phyloP scores from a whole-genome alignment of 1,140 invertebrate genomes.

The Harpegnathos saltator region DNA sequence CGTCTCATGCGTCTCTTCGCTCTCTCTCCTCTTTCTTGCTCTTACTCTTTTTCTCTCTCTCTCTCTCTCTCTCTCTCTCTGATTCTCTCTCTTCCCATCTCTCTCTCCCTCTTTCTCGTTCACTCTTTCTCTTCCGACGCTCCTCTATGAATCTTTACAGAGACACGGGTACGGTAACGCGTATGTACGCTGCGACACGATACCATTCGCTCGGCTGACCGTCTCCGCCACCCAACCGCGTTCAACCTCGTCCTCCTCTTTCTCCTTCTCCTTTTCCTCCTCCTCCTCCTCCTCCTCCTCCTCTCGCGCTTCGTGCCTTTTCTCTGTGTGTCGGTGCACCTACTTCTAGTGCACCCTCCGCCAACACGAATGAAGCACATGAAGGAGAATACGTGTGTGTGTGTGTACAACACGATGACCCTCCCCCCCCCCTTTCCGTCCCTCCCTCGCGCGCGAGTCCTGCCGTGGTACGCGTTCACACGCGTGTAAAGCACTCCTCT shows the following conservation, averaged over 20 bases:
- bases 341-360: slow-evolving; percentile 33
- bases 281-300: slow-evolving; percentile 24
- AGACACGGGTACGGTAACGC: not conserved
- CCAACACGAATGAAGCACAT: not conserved
- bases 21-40: not conserved
- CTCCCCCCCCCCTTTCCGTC: not conserved
- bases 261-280: not conserved
- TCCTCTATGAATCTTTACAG: slow-evolving; percentile 42
- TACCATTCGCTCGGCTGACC: slow-evolving; percentile 42
- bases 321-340: slow-evolving; percentile 29
- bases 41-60: not conserved
- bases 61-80: not conserved
- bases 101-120: not conserved
- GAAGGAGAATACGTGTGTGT: slow-evolving; percentile 23
- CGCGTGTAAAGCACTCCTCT: slow-evolving; percentile 15
- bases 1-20: not conserved
- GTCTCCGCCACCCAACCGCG: slow-evolving; percentile 41
- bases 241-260: slow-evolving; percentile 33
- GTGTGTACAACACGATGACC: slow-evolving; percentile 1
- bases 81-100: not conserved
- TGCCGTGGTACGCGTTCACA: slow-evolving; percentile 11
- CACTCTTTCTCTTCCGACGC: not conserved
- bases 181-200: slow-evolving; percentile 25
- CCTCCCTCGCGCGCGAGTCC: not conserved
- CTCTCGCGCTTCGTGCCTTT: not conserved